Evolutionary conservation across 2,113 vertebrate species (phyloP).

Genomic region (Menura novaehollandiae): DNA sequence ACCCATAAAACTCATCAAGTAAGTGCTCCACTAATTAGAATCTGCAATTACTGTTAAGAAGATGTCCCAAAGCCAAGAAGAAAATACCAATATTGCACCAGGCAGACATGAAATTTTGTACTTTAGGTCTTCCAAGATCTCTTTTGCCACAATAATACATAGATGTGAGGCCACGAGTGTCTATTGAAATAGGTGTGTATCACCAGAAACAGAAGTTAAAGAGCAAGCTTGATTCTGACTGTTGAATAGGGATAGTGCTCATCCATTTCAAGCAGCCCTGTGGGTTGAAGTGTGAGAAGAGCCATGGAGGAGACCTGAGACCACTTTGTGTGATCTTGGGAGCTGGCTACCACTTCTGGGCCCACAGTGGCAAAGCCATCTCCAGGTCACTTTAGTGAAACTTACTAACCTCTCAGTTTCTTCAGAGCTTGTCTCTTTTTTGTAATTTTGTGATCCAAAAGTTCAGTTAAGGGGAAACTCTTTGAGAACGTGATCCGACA

Average conservation of each 20-base stretch:
- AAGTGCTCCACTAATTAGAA: neutral
- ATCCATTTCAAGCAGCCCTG: neutral
- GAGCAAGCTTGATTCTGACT: neutral
- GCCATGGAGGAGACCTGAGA: neutral
- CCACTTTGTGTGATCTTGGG: neutral
- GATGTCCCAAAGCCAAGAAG: neutral
- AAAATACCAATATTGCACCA: neutral
- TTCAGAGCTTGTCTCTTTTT: neutral
- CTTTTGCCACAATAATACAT: neutral
- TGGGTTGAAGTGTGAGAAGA: neutral
- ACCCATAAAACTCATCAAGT: neutral
- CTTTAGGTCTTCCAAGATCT: neutral
- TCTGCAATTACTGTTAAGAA: neutral
- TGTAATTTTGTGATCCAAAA: neutral
- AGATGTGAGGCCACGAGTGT: neutral
- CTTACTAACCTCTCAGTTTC: neutral
- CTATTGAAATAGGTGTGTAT: neutral
- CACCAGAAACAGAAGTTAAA: neutral
- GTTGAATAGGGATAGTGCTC: neutral
- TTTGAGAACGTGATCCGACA: constrained; percentile 12
- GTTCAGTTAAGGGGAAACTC: constrained; percentile 25
- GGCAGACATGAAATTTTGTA: neutral
- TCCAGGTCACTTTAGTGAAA: neutral
- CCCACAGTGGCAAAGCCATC: neutral
- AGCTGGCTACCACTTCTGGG: neutral